Conservation (phyloP, 2,113 vertebrate genomes). For the Eubucco bourcierii region DNA sequence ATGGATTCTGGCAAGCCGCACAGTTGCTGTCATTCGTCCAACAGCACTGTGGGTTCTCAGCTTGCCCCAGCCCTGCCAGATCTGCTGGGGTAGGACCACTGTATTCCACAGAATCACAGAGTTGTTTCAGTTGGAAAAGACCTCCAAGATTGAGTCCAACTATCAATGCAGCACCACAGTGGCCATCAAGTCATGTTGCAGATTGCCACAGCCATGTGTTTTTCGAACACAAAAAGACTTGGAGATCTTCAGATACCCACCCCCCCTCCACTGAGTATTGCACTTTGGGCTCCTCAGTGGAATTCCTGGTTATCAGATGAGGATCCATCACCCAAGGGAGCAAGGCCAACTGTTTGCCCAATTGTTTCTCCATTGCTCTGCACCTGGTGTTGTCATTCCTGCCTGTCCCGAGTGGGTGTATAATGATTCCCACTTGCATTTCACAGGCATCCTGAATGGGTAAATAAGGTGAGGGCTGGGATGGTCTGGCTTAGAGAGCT, state of each 20-base stretch:
- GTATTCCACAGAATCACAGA: background rate
- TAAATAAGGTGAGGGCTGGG: conserved; percentile 35
- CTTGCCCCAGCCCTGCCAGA: background rate
- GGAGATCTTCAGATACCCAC: background rate
- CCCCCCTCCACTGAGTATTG: background rate
- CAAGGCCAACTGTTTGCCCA: accelerated
- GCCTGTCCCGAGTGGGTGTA: background rate
- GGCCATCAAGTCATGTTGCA: no score
- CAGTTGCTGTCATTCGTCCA: background rate
- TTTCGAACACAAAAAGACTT: no score
- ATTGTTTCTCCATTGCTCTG: background rate
- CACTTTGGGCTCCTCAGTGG: background rate
- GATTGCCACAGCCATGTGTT: no score
- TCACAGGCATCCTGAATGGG: accelerated
- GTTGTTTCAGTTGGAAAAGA: no score
- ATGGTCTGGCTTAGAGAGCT: background rate
- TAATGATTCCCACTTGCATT: background rate
- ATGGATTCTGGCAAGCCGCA: accelerated
- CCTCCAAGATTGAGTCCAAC: no score
- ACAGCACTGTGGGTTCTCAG: background rate
- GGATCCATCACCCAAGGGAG: background rate
- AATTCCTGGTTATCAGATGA: background rate
- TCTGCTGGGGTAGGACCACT: background rate
- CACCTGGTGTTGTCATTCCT: conserved; percentile 34
- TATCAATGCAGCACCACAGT: no score